phyloP scores from a whole-genome alignment of 2,797 vertebrate genomes.

The Manis crassicaudata region DNA sequence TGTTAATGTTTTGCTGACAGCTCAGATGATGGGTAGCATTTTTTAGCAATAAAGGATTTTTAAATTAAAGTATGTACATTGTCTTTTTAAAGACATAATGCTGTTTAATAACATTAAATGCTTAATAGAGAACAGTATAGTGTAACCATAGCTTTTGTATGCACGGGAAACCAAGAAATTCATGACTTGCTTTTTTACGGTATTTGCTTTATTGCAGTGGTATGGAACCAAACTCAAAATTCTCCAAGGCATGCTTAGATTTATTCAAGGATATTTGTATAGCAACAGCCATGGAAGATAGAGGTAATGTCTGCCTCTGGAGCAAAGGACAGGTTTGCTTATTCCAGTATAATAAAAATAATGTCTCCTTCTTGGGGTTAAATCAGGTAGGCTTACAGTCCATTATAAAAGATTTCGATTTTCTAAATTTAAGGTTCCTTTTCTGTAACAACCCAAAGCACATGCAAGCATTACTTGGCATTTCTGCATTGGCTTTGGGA shows the following conservation, averaged over 20 bases:
- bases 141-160: too few relatives aligned
- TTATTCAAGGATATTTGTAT: slow-evolving; percentile 18
- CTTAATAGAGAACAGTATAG: too few relatives aligned
- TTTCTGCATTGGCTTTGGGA: background rate
- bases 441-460: background rate
- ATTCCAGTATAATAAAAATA: background rate
- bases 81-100: too few relatives aligned
- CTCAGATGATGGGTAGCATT: too few relatives aligned
- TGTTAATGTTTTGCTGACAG: too few relatives aligned
- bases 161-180: too few relatives aligned
- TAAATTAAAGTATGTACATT: too few relatives aligned
- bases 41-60: too few relatives aligned
- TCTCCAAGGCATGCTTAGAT: background rate
- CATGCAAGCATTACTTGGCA: background rate
- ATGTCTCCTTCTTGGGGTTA: background rate
- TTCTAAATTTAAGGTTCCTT: background rate
- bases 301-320: background rate
- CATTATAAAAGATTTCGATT: background rate
- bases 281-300: background rate
- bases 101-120: too few relatives aligned
- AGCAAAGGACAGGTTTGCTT: slow-evolving; percentile 5
- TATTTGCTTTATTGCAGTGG: too few relatives aligned
- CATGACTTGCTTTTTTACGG: too few relatives aligned
- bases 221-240: too few relatives aligned
- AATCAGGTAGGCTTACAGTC: background rate